Evolutionary conservation across 2,888 invertebrate genomes (phyloP), one percentile per base, ranked within the genome.

Genomic region (Scaptomyza reducta): DNA sequence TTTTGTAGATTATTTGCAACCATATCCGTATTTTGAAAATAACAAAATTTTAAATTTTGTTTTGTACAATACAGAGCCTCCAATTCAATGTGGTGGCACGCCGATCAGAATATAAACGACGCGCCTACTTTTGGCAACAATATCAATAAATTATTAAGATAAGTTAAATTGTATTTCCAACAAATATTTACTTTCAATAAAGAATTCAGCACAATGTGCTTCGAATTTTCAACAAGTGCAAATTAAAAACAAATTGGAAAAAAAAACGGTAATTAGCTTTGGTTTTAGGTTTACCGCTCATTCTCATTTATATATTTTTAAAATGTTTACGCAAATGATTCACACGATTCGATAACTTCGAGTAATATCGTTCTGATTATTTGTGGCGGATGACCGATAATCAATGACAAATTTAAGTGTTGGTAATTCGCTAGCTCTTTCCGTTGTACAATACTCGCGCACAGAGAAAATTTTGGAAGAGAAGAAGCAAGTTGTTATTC

Each of bases 391-490:
- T 31, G 6, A 6, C 11, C 58, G 66, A 67, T 58, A 29, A 14
- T 0, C 6, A 1, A 3, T 22, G 6, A n/a, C 3, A 27, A 25
- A 10, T 33, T 44, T 4, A 10, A 54, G 67, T 67, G 68, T 44
- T 76, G 25, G 14, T 22, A 22, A 22, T 35, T 29, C 14, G 18
- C 18, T 3, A 33, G n/a, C 25, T 22, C 16, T 7, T 1, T 31
- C 6, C 49, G 38, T 49, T 70, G 40, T 22, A 25, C 49, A 76
- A 58, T 74, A 76, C 79, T 64, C 5, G 27, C 38, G 25, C 6
- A 55, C 64, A 77, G 76, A 77, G 76, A 77, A 77, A 77, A 77
- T 74, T 75, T 75, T 74, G 74, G 74, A 70, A 62, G 74, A 74
- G 75, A 46, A 75, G 78, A 63, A 75, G 58, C 75, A 56, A 61